phyloP scores from a whole-genome alignment of 2,113 vertebrate species.

The Lagopus muta region DNA sequence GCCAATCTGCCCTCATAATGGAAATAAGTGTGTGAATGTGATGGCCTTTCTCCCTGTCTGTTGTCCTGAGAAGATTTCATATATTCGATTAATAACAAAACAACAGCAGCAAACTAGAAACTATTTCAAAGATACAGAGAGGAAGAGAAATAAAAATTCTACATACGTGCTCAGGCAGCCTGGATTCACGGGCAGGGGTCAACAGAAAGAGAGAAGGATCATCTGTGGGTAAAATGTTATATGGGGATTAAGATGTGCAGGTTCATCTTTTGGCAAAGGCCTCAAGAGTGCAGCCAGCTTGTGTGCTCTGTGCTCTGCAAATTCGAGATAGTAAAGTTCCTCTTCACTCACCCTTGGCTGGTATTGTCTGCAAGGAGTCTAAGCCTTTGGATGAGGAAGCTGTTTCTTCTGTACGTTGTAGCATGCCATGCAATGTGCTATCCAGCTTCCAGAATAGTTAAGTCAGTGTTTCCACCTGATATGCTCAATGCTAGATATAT shows the following conservation, averaged over 20 bases:
- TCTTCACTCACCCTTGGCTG: neutral
- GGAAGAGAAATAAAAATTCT: neutral
- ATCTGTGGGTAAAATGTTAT: neutral
- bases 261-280: neutral
- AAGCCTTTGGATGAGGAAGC: neutral
- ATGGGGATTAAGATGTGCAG: neutral
- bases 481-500: no score
- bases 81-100: neutral
- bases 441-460: neutral
- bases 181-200: neutral
- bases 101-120: neutral
- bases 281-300: neutral
- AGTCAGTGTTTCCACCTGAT: neutral
- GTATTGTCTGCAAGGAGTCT: neutral
- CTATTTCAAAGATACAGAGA: neutral
- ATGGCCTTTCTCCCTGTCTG: rapidly evolving
- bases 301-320: neutral
- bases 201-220: neutral
- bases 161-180: rapidly evolving
- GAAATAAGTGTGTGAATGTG: neutral
- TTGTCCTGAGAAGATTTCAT: neutral
- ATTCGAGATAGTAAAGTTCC: neutral
- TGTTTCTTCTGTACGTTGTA: neutral
- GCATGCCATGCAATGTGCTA: no score
- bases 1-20: rapidly evolving